A percentile compares a stretch with the other conserved stretches of the same genome.
Evolutionary conservation across 2,113 vertebrate genomes (phyloP).

Genomic region (Scartelaos histophorus): DNA sequence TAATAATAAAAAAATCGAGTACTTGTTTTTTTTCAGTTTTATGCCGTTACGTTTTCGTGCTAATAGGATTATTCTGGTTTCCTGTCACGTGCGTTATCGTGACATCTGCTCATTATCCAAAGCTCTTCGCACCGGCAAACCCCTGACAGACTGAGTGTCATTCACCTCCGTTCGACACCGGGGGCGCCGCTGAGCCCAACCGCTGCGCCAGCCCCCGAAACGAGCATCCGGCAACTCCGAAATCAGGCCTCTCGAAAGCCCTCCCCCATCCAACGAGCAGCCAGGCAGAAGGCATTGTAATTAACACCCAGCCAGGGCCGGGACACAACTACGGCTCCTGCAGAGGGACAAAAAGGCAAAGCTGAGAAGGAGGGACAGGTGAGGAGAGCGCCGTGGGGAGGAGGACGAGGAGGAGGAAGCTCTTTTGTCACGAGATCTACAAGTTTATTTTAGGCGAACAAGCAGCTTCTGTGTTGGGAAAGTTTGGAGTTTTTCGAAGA

Average conservation of each 20-base stretch:
- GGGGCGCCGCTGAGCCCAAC: constrained; percentile 51
- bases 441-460: neutral
- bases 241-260: constrained; percentile 38
- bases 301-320: constrained; percentile 75
- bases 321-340: constrained; percentile 35
- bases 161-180: constrained; percentile 63
- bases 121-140: constrained; percentile 40
- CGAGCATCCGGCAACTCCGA: constrained; percentile 21
- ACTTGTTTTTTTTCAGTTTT: neutral
- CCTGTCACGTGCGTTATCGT: constrained; percentile 60
- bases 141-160: constrained; percentile 61
- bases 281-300: constrained; percentile 60
- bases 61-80: constrained; percentile 60
- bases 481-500: neutral
- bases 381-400: constrained; percentile 7
- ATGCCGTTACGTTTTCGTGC: neutral
- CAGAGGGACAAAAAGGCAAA: constrained; percentile 30
- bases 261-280: constrained; percentile 2
- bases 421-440: constrained; percentile 9
- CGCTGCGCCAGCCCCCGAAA: constrained; percentile 22
- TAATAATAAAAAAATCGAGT: too few relatives aligned
- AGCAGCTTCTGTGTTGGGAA: neutral
- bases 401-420: constrained; percentile 7
- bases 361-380: constrained; percentile 17
- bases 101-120: constrained; percentile 72